Conservation (phyloP, 2,113 vertebrate species). For the Lamprotornis superbus region DNA sequence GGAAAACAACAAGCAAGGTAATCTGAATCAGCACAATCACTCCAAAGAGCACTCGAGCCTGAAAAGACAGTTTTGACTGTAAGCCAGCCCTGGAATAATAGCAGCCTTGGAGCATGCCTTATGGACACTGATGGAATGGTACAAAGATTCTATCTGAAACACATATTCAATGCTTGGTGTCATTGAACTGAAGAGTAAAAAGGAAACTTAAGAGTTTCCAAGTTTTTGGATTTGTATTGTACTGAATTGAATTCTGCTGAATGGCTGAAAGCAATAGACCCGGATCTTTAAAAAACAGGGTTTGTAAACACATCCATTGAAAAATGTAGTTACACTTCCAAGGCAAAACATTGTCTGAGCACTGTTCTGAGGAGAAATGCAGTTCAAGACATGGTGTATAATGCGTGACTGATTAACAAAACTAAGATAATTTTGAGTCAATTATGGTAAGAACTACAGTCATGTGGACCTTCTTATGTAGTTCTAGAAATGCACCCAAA, state of each 20-base stretch:
- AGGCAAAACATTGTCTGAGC: not conserved
- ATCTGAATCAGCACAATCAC: slow-evolving; percentile 79
- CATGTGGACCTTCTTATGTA: not conserved
- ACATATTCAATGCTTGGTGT: not conserved
- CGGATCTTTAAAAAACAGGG: not conserved
- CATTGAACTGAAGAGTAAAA: not conserved
- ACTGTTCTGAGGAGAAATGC: not conserved
- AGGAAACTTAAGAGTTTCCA: not conserved
- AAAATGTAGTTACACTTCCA: not conserved
- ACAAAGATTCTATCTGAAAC: not conserved
- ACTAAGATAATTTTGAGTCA: not conserved
- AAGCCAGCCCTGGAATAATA: not conserved
- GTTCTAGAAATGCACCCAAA: not conserved
- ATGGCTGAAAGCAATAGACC: not conserved
- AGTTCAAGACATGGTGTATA: not conserved
- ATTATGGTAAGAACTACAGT: not conserved
- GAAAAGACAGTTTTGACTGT: slow-evolving; percentile 13
- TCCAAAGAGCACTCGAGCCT: slow-evolving; percentile 82
- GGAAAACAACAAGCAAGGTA: slow-evolving; percentile 79
- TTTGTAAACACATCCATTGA: not conserved
- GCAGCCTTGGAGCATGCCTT: not conserved
- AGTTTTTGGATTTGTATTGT: not conserved
- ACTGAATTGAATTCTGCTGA: not conserved
- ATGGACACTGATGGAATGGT: not conserved
- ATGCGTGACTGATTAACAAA: not conserved